Evolutionary conservation across 2,113 vertebrate genomes (phyloP), one percentile per base, ranked within the genome.

Genomic region (Vombatus ursinus): DNA sequence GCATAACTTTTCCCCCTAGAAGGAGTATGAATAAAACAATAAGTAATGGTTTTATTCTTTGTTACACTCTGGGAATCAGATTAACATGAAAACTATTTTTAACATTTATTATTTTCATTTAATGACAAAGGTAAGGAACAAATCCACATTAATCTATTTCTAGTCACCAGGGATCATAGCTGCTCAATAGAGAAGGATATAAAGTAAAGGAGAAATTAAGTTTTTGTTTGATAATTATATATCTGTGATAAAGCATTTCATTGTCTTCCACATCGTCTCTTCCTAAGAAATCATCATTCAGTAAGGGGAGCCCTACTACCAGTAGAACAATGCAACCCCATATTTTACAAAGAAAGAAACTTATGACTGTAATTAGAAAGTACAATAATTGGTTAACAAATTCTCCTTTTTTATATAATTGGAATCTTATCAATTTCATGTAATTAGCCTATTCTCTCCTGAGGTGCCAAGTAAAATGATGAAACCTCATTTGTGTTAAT

Each of bases 401-500:
- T 91, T 96, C 49, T 68, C 61, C 16, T 90, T 96, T n/a, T 54
- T 77, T 52, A 96, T 84, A 37, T 93, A 84, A 92, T 91, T 93
- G 94, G 92, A 96, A 97, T 95, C 92, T 95, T 96, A 93, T 94
- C 95, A 92, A 26, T 95, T 95, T 97, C 93, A 47, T 37, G 93
- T 96, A 95, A 94, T 96, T 90, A 96, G 57, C 49, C 49, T 54
- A 8, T 50, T 96, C n/a, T 96, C 90, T 96, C 91, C 91, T 90
- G 52, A 96, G 53, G 44, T 68, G 0, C 44, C 77, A 11, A 94
- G 19, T 92, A 89, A 95, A 94, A 91, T 8, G 0, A 95, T 93
- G 37, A 53, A 93, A 94, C 94, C 90, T 92, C 90, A 57, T 92
- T 54, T 94, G 50, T 96, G 44, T 95, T 96, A 92, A 91, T 44